A percentile compares a stretch with the other conserved stretches of the same genome.
phyloP scores from a whole-genome alignment of 2,113 vertebrate species.

The Nicator chloris region DNA sequence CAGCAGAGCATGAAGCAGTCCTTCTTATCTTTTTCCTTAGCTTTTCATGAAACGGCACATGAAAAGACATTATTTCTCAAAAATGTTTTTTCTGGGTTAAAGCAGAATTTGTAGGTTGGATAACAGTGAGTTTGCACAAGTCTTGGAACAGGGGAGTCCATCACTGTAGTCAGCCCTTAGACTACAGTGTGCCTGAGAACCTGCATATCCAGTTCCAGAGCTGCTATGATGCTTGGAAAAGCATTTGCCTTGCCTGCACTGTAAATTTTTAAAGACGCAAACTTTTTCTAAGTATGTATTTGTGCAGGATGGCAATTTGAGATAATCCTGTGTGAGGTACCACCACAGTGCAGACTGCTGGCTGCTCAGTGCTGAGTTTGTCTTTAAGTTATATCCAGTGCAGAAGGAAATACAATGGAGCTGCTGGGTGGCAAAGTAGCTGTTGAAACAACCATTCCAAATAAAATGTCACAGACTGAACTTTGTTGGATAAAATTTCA shows the following conservation, averaged over 20 bases:
- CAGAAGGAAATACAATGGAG: not conserved
- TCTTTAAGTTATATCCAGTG: not conserved
- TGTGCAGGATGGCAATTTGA: not conserved
- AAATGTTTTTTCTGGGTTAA: not conserved
- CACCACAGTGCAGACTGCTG: not conserved
- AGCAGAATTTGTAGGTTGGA: not conserved
- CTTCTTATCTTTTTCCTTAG: not conserved
- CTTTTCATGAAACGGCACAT: not conserved
- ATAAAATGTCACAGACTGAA: not conserved
- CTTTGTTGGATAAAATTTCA: slow-evolving; percentile 28
- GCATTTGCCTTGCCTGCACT: not conserved
- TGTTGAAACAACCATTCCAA: not conserved
- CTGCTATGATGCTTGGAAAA: not conserved
- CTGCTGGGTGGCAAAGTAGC: not conserved
- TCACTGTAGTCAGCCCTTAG: not conserved
- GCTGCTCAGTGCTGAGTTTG: not conserved
- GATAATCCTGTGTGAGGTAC: not conserved
- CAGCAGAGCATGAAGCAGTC: not conserved
- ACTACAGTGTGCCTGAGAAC: not conserved
- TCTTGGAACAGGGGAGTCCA: not conserved
- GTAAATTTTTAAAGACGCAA: not conserved
- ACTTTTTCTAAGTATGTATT: not conserved
- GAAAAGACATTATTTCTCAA: not conserved
- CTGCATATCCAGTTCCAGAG: not conserved
- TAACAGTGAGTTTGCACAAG: not conserved